These are phyloP conservation scores for Agrochola lychnidis DNA, from an alignment of 2,888 invertebrate species.

Conservation along the genomic window DNA sequence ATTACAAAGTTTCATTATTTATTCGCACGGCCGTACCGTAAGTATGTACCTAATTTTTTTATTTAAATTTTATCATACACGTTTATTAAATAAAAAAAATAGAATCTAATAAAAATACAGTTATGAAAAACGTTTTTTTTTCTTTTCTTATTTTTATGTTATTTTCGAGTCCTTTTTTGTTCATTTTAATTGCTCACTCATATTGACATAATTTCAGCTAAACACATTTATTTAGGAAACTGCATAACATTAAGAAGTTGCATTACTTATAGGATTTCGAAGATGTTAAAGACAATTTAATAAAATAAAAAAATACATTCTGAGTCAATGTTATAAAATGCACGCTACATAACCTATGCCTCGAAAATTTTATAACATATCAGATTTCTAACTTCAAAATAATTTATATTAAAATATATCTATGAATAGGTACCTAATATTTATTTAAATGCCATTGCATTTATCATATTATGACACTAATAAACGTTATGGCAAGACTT, in stretches of 20 bases:
- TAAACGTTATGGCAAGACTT: slow-evolving; percentile 62
- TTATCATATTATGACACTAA: slow-evolving; percentile 35
- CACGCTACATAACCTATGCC: neutral
- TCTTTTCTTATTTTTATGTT: neutral
- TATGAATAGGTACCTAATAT: slow-evolving; percentile 14
- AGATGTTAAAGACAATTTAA: neutral
- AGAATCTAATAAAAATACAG: slow-evolving; percentile 32
- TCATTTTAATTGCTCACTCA: too few relatives aligned
- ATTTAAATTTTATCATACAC: slow-evolving; percentile 25
- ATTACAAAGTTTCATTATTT: slow-evolving; percentile 44
- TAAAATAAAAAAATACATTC: too few relatives aligned
- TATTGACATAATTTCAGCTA: neutral
- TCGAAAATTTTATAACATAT: neutral
- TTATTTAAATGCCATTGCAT: slow-evolving; percentile 41
- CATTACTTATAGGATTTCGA: neutral
- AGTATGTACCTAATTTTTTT: neutral
- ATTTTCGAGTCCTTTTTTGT: neutral
- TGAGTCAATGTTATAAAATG: neutral
- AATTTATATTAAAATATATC: neutral
- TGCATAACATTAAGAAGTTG: neutral
- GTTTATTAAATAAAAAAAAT: neutral
- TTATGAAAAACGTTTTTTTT: neutral
- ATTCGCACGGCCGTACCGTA: slow-evolving; percentile 23
- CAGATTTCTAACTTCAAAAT: slow-evolving; percentile 24
- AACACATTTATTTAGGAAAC: neutral